Percentiles rank a stretch among this genome's conserved stretches.
Conservation (phyloP, 1,140 invertebrate genomes). For the Phymastichus coffea region DNA sequence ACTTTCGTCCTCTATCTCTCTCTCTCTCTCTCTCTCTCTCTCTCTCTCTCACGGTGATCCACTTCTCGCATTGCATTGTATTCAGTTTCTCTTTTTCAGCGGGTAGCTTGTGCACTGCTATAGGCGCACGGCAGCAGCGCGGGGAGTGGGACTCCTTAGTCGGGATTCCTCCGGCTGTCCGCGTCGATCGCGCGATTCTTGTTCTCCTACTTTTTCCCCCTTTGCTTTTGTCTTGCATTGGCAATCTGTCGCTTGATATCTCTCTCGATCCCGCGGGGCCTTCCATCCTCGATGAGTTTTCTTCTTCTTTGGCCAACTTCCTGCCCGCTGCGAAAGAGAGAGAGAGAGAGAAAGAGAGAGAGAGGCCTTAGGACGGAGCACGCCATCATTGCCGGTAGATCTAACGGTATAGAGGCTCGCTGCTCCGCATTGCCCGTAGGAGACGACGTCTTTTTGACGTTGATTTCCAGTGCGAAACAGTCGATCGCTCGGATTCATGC, state of each 20-base stretch:
- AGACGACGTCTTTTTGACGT: too few relatives aligned
- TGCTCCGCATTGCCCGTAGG: too few relatives aligned
- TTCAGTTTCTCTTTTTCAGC: neutral
- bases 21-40: too few relatives aligned
- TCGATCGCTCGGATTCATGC: too few relatives aligned
- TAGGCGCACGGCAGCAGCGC: too few relatives aligned
- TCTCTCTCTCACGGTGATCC: too few relatives aligned
- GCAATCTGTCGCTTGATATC: neutral
- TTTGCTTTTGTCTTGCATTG: neutral
- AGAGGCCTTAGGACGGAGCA: neutral
- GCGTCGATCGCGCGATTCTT: neutral
- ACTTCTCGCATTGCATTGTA: conserved; percentile 16
- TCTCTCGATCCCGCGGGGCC: neutral
- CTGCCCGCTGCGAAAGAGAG: conserved; percentile 2
- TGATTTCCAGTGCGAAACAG: too few relatives aligned
- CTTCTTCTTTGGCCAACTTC: too few relatives aligned
- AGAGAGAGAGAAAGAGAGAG: conserved; percentile 1
- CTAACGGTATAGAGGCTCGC: neutral
- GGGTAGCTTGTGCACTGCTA: neutral
- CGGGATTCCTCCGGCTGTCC: conserved; percentile 8
- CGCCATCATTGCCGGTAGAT: neutral
- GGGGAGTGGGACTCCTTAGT: too few relatives aligned
- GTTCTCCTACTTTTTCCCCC: neutral
- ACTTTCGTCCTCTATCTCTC: too few relatives aligned
- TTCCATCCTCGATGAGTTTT: conserved; percentile 5